These are phyloP conservation scores for Ophioninae sp. DNA, from an alignment of 2,888 invertebrate genomes.

Conservation along the genomic window DNA sequence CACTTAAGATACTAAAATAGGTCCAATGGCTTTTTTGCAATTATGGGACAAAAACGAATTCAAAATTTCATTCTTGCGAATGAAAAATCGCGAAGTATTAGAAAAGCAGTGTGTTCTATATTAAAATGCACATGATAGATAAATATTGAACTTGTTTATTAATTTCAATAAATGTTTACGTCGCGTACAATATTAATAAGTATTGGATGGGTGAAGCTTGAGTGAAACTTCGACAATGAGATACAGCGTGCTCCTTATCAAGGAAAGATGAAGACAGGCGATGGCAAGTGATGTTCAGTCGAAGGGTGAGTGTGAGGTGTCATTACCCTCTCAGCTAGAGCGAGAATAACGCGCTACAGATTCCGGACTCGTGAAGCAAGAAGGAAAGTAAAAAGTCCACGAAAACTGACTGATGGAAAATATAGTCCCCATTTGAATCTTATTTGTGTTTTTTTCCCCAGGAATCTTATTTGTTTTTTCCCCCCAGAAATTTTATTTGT, in stretches of 20 bases:
- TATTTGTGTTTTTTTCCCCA: neutral
- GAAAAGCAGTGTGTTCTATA: no score
- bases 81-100: no score
- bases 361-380: neutral
- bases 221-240: neutral
- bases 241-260: neutral
- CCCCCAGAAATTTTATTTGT: no score
- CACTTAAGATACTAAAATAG: neutral
- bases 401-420: neutral
- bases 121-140: no score
- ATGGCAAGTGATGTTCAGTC: neutral
- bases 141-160: neutral
- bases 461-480: no score
- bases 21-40: no score
- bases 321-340: neutral
- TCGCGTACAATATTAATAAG: neutral
- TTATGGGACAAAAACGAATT: no score
- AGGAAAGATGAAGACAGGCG: neutral
- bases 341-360: neutral
- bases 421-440: neutral
- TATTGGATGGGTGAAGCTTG: neutral
- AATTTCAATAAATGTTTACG: neutral
- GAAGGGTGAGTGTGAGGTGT: neutral
- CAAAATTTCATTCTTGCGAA: no score
- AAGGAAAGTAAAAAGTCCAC: neutral